These are phyloP conservation scores for Pachycephus smyrnensis DNA, from an alignment of 2,888 invertebrate species.

Conservation along the genomic window DNA sequence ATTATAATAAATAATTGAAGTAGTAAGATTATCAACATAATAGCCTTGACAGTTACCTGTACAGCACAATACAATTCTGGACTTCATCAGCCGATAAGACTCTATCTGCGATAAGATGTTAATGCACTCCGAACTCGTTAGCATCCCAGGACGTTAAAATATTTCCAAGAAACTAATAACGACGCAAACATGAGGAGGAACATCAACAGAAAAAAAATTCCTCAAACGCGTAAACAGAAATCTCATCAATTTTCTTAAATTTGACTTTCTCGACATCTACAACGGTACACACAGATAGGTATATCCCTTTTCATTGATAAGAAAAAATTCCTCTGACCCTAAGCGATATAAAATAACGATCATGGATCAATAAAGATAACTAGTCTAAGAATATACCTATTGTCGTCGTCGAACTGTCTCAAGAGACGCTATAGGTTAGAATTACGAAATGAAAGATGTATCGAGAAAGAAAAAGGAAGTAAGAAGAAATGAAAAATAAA, in stretches of 20 bases:
- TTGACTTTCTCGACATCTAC: background rate
- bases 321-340: background rate
- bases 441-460: background rate
- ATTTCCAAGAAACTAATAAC: background rate
- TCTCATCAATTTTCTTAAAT: background rate
- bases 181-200: background rate
- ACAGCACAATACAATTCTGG: background rate
- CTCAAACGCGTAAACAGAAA: background rate
- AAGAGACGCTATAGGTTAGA: too few species aligned
- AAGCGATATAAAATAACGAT: background rate
- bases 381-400: background rate
- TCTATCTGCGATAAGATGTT: background rate
- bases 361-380: background rate
- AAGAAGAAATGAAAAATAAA: constrained; percentile 7
- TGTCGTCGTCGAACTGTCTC: too few species aligned
- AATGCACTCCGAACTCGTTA: background rate
- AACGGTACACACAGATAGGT: background rate
- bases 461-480: constrained; percentile 1
- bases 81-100: background rate
- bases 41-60: background rate
- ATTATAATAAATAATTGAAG: background rate
- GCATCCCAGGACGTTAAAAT: background rate
- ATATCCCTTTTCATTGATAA: background rate
- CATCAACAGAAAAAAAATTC: background rate
- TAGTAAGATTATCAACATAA: background rate